phyloP scores from a whole-genome alignment of 2,113 vertebrate species.

The Megaceryle torquata region DNA sequence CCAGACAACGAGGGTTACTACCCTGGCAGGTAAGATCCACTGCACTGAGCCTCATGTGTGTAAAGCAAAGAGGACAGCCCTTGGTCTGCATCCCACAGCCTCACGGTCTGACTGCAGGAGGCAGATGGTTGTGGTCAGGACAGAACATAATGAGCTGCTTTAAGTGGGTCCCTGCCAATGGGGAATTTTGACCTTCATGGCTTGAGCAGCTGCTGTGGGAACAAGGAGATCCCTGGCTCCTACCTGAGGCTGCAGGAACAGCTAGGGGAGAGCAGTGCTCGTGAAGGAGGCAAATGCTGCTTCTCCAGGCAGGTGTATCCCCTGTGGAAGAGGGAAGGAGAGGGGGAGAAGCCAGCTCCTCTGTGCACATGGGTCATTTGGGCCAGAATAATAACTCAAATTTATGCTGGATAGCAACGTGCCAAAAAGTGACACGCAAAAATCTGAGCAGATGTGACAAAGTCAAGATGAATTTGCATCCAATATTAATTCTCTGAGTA shows the following conservation, averaged over 20 bases:
- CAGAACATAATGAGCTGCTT: not conserved
- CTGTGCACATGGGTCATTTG: not conserved
- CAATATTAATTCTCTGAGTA: not conserved
- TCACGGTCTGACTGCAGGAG: too few species aligned
- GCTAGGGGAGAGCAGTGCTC: not conserved
- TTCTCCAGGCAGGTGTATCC: not conserved
- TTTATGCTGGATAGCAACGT: not conserved
- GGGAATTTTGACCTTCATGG: not conserved
- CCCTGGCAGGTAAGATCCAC: slow-evolving; percentile 77
- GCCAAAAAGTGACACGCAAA: not conserved
- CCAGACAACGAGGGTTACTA: slow-evolving; percentile 81
- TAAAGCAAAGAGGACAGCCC: not conserved
- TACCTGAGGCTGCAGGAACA: not conserved
- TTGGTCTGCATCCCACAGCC: not conserved
- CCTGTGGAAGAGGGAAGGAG: not conserved
- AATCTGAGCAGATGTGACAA: not conserved
- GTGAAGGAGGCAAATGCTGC: not conserved
- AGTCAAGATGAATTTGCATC: not conserved
- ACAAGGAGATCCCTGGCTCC: not conserved
- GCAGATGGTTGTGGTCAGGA: not conserved
- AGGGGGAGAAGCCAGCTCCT: not conserved
- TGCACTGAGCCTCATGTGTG: not conserved
- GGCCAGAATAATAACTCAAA: not conserved
- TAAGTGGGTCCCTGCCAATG: not conserved
- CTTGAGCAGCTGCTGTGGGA: not conserved